phyloP scores from a whole-genome alignment of 2,113 vertebrate species.

The Entosphenus tridentatus region DNA sequence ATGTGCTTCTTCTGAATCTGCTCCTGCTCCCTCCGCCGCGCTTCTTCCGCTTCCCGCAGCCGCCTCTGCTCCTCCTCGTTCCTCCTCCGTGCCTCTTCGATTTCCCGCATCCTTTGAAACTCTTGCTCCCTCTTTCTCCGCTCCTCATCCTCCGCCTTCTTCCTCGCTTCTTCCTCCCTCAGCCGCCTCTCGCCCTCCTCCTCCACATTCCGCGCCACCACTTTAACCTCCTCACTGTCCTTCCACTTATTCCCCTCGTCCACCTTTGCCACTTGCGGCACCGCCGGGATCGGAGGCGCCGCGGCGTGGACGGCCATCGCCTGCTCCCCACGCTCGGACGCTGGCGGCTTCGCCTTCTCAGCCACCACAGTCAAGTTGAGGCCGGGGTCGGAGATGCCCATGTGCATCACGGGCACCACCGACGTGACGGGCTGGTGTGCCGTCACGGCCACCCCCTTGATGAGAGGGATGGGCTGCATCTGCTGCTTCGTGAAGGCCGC shows the following conservation, averaged over 20 bases:
- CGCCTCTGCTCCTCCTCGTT: not conserved
- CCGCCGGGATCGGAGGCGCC: not conserved
- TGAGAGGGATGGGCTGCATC: no score
- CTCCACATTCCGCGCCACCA: not conserved
- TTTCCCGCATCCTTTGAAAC: not conserved
- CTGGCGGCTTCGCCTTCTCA: no score
- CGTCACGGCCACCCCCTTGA: no score
- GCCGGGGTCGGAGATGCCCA: no score
- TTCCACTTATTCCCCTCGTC: not conserved
- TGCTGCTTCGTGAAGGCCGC: no score
- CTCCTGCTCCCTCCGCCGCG: not conserved
- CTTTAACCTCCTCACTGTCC: not conserved
- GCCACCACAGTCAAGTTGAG: no score
- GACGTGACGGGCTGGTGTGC: no score
- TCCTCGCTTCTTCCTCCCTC: not conserved
- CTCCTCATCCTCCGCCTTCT: not conserved
- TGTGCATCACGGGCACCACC: no score
- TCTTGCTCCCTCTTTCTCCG: not conserved
- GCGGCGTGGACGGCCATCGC: not conserved
- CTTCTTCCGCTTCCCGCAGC: slow-evolving; percentile 1
- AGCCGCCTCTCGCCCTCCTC: not conserved
- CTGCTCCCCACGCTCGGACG: no score
- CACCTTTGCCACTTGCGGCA: not conserved
- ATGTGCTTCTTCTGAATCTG: slow-evolving; percentile 1
- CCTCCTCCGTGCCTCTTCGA: slow-evolving; percentile 1